Conservation (phyloP, 2,888 invertebrate species). For the Micoletzkya japonica region DNA sequence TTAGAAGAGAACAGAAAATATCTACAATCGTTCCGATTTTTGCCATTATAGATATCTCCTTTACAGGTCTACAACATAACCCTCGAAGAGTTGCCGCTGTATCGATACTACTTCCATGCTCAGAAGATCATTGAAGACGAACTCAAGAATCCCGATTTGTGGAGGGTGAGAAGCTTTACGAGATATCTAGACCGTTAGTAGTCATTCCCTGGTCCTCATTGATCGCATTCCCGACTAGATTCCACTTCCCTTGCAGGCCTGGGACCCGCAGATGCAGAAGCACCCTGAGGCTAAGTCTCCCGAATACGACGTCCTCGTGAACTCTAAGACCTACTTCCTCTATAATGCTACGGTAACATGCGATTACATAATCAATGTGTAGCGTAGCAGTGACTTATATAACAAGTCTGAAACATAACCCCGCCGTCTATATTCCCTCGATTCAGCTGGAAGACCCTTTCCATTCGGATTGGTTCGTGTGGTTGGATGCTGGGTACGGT, state of each 20-base stretch:
- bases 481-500: constrained; percentile 65
- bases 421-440: neutral
- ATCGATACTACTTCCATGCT: constrained; percentile 51
- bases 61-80: constrained; percentile 39
- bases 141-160: constrained; percentile 41
- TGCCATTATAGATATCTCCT: neutral
- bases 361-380: neutral
- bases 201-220: neutral
- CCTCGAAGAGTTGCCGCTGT: constrained; percentile 44
- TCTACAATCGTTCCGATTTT: neutral
- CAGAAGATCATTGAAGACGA: constrained; percentile 55
- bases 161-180: constrained; percentile 29
- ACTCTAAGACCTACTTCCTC: constrained; percentile 64
- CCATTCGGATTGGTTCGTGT: constrained; percentile 60
- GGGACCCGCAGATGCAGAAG: constrained; percentile 54
- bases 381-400: neutral
- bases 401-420: neutral
- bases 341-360: constrained; percentile 54
- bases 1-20: neutral
- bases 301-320: constrained; percentile 65
- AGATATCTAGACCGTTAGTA: too few species aligned
- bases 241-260: constrained; percentile 34
- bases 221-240: neutral
- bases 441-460: constrained; percentile 57
- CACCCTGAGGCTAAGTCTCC: constrained; percentile 65